Conservation (phyloP, 2,113 vertebrate genomes). For the Cephalopholis sonnerati region DNA sequence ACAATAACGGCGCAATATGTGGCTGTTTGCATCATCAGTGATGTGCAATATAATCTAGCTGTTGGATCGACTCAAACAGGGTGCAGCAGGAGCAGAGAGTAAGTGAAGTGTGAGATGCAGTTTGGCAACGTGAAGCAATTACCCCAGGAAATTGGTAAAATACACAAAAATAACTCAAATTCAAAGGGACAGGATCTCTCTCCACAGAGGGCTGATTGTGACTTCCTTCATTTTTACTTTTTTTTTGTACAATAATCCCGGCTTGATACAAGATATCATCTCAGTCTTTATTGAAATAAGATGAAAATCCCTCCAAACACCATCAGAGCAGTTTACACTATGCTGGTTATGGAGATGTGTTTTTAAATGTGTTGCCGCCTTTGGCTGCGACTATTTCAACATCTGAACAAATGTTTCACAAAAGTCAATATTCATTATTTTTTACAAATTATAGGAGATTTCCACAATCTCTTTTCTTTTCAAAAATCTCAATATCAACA, state of each 20-base stretch:
- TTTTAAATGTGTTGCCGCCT: not conserved
- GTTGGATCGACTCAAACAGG: constrained; percentile 1
- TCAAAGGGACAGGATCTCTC: not conserved
- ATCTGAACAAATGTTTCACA: not conserved
- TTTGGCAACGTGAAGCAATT: not conserved
- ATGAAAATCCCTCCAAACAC: not conserved
- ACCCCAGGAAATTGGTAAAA: not conserved
- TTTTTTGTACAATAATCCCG: not conserved
- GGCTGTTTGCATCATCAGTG: constrained; percentile 8
- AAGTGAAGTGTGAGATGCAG: not conserved
- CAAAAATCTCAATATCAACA: not conserved
- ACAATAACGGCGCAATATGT: not conserved
- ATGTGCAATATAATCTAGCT: constrained; percentile 7
- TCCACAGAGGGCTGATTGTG: not conserved
- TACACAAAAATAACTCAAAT: not conserved
- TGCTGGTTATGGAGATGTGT: not conserved
- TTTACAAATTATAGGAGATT: not conserved
- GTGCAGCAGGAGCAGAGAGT: not conserved
- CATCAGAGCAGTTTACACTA: not conserved
- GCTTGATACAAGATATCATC: not conserved
- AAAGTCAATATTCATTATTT: not conserved
- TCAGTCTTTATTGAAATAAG: not conserved
- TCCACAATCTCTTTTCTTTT: not conserved
- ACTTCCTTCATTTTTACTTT: not conserved
- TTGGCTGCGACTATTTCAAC: not conserved